Evolutionary conservation across 2,113 vertebrate species (phyloP).

Genomic region (Notiomystis cincta): DNA sequence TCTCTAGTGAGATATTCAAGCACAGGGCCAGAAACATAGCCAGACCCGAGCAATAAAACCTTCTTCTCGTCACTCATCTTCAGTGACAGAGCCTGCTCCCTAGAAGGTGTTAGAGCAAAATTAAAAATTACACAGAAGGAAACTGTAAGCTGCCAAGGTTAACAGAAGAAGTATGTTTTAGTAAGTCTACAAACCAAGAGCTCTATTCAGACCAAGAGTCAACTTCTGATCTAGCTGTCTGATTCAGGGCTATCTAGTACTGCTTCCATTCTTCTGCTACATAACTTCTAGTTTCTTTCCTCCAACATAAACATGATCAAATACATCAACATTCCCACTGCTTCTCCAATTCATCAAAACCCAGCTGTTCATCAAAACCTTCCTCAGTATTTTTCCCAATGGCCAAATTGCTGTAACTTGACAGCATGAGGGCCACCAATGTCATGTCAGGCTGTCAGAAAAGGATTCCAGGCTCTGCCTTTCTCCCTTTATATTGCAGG

Average conservation of each 20-base stretch:
- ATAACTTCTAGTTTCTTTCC: not conserved
- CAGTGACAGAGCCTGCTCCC: slow-evolving; percentile 80
- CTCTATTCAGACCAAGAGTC: not conserved
- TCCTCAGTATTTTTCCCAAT: not conserved
- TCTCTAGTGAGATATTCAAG: slow-evolving; percentile 91
- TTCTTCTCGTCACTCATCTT: slow-evolving; percentile 81
- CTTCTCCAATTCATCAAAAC: not conserved
- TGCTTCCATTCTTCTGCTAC: not conserved
- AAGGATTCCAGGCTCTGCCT: not conserved
- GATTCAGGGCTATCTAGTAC: not conserved
- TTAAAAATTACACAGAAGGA: not conserved
- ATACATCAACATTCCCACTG: not conserved
- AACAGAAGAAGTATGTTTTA: not conserved
- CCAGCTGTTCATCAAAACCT: not conserved
- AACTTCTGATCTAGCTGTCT: not conserved
- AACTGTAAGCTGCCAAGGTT: not conserved
- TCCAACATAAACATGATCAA: not conserved
- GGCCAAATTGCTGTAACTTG: not conserved
- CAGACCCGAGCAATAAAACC: slow-evolving; percentile 89
- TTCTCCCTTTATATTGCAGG: not conserved
- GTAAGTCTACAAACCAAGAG: not conserved
- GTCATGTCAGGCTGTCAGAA: not conserved
- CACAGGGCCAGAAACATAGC: slow-evolving; percentile 91
- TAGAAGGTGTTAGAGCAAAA: slow-evolving; percentile 54
- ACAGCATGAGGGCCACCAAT: not conserved